A percentile compares a stretch with the other conserved stretches of the same genome.
phyloP scores from a whole-genome alignment of 1,140 invertebrate species.

The Trachymyrmex septentrionalis region DNA sequence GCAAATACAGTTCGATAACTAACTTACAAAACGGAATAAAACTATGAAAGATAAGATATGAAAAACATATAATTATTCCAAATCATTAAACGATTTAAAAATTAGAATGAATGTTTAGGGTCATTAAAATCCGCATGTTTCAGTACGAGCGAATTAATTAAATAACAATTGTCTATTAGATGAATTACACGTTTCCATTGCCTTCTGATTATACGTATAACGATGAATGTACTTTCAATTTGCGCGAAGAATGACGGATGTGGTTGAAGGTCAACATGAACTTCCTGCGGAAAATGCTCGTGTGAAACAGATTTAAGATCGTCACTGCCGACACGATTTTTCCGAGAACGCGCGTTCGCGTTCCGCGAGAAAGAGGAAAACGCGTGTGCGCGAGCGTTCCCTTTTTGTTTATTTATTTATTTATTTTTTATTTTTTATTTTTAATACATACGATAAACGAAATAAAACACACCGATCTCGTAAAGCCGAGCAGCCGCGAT shows the following conservation, averaged over 20 bases:
- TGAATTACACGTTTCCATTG: not conserved
- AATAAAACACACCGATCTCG: conserved; percentile 77
- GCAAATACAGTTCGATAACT: too few species aligned
- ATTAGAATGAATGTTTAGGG: too few species aligned
- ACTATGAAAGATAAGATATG: too few species aligned
- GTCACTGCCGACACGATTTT: conserved; percentile 23
- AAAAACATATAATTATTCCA: too few species aligned
- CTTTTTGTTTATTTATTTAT: too few species aligned
- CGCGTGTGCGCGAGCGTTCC: not conserved
- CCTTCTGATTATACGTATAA: not conserved
- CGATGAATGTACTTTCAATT: not conserved
- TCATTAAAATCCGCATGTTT: too few species aligned
- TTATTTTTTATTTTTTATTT: conserved; percentile 34
- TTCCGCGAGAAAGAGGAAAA: not conserved
- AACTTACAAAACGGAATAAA: too few species aligned
- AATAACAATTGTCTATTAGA: conserved; percentile 1
- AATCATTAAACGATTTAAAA: too few species aligned
- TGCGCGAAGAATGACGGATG: conserved; percentile 5
- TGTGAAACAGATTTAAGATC: conserved; percentile 19
- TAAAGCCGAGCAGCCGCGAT: conserved; percentile 71
- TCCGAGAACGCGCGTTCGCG: not conserved
- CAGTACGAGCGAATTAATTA: not conserved
- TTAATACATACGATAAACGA: conserved; percentile 74
- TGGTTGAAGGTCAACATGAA: not conserved
- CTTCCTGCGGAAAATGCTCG: not conserved